These are phyloP conservation scores for Accipiter badius DNA, from an alignment of 2,797 vertebrate species.

Conservation along the genomic window DNA sequence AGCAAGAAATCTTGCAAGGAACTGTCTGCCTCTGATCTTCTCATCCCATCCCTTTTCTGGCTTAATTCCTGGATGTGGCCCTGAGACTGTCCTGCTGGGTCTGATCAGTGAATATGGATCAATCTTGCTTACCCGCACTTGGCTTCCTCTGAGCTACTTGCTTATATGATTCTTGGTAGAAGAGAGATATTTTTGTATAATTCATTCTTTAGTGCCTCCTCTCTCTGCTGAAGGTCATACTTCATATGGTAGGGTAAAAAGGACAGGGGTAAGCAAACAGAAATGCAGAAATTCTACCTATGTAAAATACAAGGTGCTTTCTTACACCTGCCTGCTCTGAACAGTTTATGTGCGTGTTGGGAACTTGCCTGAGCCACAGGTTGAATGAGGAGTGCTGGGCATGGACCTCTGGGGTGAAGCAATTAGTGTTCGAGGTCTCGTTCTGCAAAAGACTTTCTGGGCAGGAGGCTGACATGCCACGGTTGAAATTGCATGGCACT, in stretches of 20 bases:
- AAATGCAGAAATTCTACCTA: background rate
- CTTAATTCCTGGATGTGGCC: background rate
- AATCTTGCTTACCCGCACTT: background rate
- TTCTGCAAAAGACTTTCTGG: background rate
- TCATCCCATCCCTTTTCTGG: background rate
- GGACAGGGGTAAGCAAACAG: background rate
- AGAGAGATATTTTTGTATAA: background rate
- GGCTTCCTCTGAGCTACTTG: background rate
- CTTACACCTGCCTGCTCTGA: background rate
- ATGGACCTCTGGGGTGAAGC: background rate
- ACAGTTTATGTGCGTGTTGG: background rate
- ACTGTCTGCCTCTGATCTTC: background rate
- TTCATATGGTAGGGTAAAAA: background rate
- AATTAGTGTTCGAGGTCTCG: background rate
- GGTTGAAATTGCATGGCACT: background rate
- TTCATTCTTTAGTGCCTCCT: background rate
- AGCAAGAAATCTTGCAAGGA: background rate
- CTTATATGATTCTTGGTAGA: background rate
- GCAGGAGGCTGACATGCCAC: background rate
- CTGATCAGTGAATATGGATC: background rate
- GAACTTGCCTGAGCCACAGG: background rate
- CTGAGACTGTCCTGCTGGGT: background rate
- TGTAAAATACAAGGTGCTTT: background rate
- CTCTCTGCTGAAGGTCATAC: background rate
- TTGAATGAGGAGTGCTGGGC: background rate